Base-by-base conservation (phyloP, 1,140 invertebrate species). In the Formica exsecta region DNA sequence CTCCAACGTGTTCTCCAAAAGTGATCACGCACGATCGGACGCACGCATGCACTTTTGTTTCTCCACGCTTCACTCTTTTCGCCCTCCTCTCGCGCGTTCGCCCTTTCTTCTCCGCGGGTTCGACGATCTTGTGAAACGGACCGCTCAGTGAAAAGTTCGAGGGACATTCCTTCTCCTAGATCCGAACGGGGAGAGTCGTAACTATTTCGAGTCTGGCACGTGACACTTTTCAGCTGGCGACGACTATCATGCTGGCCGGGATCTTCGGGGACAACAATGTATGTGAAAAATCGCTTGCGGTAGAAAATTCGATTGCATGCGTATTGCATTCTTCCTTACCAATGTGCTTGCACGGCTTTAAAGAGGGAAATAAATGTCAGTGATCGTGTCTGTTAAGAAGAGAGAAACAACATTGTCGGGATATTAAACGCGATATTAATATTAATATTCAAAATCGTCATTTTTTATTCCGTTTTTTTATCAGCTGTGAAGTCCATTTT, bases 201-300 rank as follows among this genome's bases (percentile, higher is more conserved):
- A 73, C 19, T 75, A 9, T 51, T 71, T 85, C 57, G 87, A 61
- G 68, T 44, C 65, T 66, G 84, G 51, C 88, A 91, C 90, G 90
- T 92, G 89, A 92, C 85, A 88, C 76, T 74, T 59, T 74, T 75
- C 75, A 89, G 51, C 66, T 86, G 74, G 77, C 81, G 79, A 86
- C 91, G 66, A 87, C 74, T 89, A 92, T 88, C 88, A 93, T 93
- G 92, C 85, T 87, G 77, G 65, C 84, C 91, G 92, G 90, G 87
- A 90, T 92, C 87, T 90, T 88, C 90, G 90, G 84, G 64, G 83
- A 88, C 86, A 90, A 91, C 77, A 88, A 94, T 93, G 93, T 94
- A 93, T 51, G 93, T 93, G 88, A 90, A 16, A 61, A 64, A 70
- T 70, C 19, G 19, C 16, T 80, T 51, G 68, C 68, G 54, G n/a